These are phyloP conservation scores for Rhinopithecus roxellana DNA, from an alignment of 2,113 vertebrate genomes.

Conservation along the genomic window DNA sequence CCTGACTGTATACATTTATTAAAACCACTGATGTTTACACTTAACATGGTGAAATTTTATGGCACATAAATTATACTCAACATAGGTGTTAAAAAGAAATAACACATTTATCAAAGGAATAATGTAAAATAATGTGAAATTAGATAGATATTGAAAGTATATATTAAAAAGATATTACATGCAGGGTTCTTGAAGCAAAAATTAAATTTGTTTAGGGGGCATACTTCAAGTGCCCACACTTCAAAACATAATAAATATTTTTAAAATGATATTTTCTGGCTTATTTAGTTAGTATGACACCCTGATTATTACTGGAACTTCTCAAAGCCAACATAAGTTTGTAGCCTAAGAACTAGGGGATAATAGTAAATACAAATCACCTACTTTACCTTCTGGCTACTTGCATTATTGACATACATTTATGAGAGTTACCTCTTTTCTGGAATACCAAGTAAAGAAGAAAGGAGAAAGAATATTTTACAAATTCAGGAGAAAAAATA, in stretches of 20 bases:
- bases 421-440: neutral
- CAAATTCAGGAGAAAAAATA: neutral
- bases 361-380: neutral
- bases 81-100: neutral
- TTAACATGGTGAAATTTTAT: neutral
- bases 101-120: neutral
- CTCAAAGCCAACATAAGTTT: slow-evolving; percentile 26
- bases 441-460: neutral
- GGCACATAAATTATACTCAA: neutral
- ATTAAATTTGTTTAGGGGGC: neutral
- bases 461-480: neutral
- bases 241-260: neutral
- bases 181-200: neutral
- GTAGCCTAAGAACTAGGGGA: neutral
- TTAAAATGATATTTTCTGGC: neutral
- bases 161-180: neutral
- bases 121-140: neutral
- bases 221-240: neutral
- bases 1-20: neutral
- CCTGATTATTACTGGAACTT: neutral
- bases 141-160: neutral
- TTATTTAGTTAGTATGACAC: neutral
- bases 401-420: neutral
- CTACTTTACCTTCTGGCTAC: neutral
- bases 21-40: neutral